Evolutionary conservation across 1,140 invertebrate species (phyloP), one percentile per base, ranked within the genome.

Genomic region (Apolygus lucorum): DNA sequence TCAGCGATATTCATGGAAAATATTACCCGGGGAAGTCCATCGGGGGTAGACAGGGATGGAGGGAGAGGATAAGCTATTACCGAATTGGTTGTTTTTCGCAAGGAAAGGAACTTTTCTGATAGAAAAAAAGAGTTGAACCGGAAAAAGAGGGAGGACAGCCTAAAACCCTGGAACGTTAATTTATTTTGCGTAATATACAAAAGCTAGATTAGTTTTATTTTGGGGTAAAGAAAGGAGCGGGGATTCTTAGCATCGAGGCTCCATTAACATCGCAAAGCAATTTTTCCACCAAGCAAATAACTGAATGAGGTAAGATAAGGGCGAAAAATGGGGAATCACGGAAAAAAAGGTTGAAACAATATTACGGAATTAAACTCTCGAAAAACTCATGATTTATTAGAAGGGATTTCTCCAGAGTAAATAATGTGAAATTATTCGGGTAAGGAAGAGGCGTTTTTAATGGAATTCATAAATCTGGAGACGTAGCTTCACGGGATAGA

Each of bases 1-100:
- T 59, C 54, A 24, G 54, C 54, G 54, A 59, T 59, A 24, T 59
- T 24, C 13, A 24, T 17, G 54, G 54, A 24, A 49, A 59, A 59
- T 59, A 59, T 59, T 59, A 24, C 54, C 54, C 54, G 54, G 11
- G 13, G 54, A 59, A 21, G 54, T 4, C 34, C 34, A 42, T 17
- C 34, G 4, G 4, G 11, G 11, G 4, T 59, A 24, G 54, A 59
- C 8, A 59, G 22, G 4, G 22, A 59, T 4, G 54, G 54, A 4
- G 11, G 13, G 54, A 4, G 54, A 17, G 54, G 54, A 24, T 59
- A 24, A 59, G 54, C 54, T 59, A 59, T 59, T 59, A 59, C 54
- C 54, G 54, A 59, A 59, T 59, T 59, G 54, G 54, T 21, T 59
- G 54, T 59, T 59, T 59, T 59, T 59, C 54, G 13, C 54, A 59